Evolutionary conservation across 2,113 vertebrate genomes (phyloP).

Genomic region (Ranitomeya variabilis): DNA sequence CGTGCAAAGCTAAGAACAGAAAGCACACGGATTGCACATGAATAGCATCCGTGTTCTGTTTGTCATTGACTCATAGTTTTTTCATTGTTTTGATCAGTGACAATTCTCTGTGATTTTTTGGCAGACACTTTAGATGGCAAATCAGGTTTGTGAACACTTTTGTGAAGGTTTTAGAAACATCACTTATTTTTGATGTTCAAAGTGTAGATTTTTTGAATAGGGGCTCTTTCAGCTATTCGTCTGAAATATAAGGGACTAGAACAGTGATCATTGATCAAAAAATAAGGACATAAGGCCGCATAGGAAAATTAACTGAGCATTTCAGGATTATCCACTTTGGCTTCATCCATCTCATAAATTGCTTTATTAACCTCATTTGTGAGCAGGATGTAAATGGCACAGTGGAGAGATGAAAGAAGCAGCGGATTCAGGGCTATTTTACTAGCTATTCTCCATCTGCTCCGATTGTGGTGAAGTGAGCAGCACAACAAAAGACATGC

Average conservation of each 20-base stretch:
- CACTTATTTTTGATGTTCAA: not conserved
- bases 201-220: not conserved
- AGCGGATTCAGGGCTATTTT: constrained; percentile 43
- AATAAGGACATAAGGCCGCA: constrained; percentile 13
- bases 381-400: constrained; percentile 46
- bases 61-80: too few relatives aligned
- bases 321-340: constrained; percentile 54
- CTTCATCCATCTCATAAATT: constrained; percentile 54
- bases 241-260: constrained; percentile 2
- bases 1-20: too few relatives aligned
- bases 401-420: constrained; percentile 36
- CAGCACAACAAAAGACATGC: constrained; percentile 41
- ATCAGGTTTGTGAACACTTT: not conserved
- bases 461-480: constrained; percentile 11
- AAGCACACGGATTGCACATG: too few relatives aligned
- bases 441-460: constrained; percentile 55
- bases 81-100: too few relatives aligned
- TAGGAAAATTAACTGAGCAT: constrained; percentile 48
- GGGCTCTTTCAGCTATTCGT: not conserved
- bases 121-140: not conserved
- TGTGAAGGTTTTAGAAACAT: not conserved
- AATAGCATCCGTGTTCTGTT: too few relatives aligned
- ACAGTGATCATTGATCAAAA: constrained; percentile 22
- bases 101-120: too few relatives aligned
- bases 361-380: constrained; percentile 55